Evolutionary conservation across 2,797 vertebrate species (phyloP).

Genomic region (Arnoldichthys spilopterus): DNA sequence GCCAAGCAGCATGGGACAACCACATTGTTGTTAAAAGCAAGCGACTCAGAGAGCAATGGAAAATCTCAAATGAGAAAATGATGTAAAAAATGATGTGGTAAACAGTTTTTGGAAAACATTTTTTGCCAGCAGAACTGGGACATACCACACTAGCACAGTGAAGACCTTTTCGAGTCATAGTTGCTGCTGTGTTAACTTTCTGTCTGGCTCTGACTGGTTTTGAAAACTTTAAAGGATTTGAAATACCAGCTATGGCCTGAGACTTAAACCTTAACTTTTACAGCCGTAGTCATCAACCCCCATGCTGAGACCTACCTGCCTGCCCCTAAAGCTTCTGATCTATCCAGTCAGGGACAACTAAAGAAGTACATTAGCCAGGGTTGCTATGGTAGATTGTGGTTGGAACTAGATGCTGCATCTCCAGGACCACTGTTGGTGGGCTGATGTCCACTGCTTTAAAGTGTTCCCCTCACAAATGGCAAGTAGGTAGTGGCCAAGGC

Average conservation of each 20-base stretch:
- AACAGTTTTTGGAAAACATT: conserved; percentile 59
- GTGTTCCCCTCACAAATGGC: too few relatives aligned
- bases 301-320: too few relatives aligned
- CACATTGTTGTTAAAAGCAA: conserved; percentile 48
- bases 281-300: too few relatives aligned
- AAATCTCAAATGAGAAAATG: conserved; percentile 58
- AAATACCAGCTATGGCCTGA: neutral
- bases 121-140: conserved; percentile 40
- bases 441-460: too few relatives aligned
- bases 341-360: too few relatives aligned
- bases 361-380: too few relatives aligned
- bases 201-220: neutral
- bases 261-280: conserved; percentile 2
- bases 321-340: too few relatives aligned
- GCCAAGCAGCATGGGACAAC: conserved; percentile 51
- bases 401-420: too few relatives aligned
- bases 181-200: conserved; percentile 14
- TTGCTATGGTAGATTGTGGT: too few relatives aligned
- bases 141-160: conserved; percentile 23
- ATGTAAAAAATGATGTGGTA: conserved; percentile 62
- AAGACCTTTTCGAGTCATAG: neutral
- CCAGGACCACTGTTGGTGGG: conserved; percentile 9
- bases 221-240: neutral
- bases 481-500: conserved; percentile 25
- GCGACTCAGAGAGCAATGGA: conserved; percentile 52